Percentiles rank a stretch among this genome's conserved stretches.
Evolutionary conservation across 2,113 vertebrate species (phyloP).

Genomic region (Arvicanthis niloticus): DNA sequence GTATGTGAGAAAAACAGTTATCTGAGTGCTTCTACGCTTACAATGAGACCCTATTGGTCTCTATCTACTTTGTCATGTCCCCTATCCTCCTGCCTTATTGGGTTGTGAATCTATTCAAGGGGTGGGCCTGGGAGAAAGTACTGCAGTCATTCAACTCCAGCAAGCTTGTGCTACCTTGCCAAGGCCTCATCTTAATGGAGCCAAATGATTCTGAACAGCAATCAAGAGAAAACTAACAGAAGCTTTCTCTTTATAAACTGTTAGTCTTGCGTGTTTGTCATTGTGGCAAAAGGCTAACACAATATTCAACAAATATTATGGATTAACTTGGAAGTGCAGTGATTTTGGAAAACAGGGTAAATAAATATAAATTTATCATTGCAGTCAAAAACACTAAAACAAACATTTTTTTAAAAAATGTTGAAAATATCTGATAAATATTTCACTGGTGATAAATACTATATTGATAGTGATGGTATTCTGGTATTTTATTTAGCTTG

Average conservation of each 20-base stretch:
- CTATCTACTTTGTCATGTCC: background rate
- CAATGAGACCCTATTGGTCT: background rate
- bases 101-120: background rate
- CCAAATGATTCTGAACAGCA: background rate
- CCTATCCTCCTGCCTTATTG: background rate
- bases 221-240: background rate
- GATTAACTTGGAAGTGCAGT: slow-evolving; percentile 1
- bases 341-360: slow-evolving; percentile 33
- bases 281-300: background rate
- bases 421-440: slow-evolving; percentile 47
- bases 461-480: background rate
- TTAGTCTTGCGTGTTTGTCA: background rate
- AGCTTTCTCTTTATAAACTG: background rate
- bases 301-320: slow-evolving; percentile 5
- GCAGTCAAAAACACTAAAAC: slow-evolving; percentile 22
- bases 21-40: background rate
- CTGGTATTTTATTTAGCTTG: background rate
- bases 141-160: background rate
- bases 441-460: background rate
- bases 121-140: background rate
- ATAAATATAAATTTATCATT: slow-evolving; percentile 41
- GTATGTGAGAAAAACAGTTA: slow-evolving; percentile 23
- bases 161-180: background rate
- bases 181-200: background rate
- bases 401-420: slow-evolving; percentile 10